These are phyloP conservation scores for Okamejei kenojei DNA, from an alignment of 2,797 vertebrate species.

Conservation along the genomic window DNA sequence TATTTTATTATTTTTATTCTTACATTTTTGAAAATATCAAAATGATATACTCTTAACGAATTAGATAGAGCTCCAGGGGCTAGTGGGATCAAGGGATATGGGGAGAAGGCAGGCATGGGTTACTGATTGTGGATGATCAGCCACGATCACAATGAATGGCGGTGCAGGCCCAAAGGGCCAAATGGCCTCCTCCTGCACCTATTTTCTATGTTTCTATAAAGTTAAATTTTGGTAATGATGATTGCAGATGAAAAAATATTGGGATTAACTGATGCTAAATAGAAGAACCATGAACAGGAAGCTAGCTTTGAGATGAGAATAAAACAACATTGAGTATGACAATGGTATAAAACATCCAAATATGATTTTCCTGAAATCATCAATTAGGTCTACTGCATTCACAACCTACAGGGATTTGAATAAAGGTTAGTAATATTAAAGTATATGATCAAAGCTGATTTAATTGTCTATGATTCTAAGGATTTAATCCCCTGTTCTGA, in stretches of 20 bases:
- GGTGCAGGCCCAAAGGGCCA: no score
- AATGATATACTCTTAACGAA: neutral
- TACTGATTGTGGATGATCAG: no score
- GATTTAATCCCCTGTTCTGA: neutral
- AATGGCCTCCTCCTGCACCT: no score
- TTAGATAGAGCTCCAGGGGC: no score
- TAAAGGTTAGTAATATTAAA: neutral
- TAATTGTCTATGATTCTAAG: neutral
- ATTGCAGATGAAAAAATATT: neutral
- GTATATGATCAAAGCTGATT: neutral
- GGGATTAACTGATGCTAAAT: neutral
- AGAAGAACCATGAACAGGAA: neutral
- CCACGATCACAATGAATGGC: no score
- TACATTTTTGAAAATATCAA: neutral
- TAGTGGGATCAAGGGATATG: no score
- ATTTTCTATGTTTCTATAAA: no score
- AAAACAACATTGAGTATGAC: neutral
- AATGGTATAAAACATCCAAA: neutral
- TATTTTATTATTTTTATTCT: neutral
- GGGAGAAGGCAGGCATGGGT: no score
- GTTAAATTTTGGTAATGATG: neutral
- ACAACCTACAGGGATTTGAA: neutral
- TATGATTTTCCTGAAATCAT: neutral
- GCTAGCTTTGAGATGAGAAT: neutral
- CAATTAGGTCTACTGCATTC: neutral